phyloP scores from a whole-genome alignment of 2,797 vertebrate genomes.

The Pangasius macronema region DNA sequence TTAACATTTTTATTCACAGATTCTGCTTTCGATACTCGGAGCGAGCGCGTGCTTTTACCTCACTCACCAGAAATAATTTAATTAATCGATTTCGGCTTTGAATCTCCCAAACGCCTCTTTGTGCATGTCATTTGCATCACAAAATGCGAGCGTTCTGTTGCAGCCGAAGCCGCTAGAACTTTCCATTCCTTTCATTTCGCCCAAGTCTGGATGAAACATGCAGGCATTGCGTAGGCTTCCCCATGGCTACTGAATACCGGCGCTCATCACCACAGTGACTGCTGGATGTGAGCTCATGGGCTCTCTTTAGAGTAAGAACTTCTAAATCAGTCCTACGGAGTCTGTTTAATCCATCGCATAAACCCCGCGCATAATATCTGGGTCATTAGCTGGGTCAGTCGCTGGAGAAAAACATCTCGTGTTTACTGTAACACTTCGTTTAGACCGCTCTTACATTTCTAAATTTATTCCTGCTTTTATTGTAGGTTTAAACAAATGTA shows the following conservation, averaged over 20 bases:
- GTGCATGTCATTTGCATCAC: slow-evolving; percentile 71
- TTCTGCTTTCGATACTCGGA: not conserved
- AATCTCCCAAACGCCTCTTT: slow-evolving; percentile 66
- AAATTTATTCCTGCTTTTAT: slow-evolving; percentile 8
- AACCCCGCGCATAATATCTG: not conserved
- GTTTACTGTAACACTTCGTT: not conserved
- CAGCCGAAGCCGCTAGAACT: slow-evolving; percentile 58
- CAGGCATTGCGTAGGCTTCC: slow-evolving; percentile 57
- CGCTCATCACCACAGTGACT: slow-evolving; percentile 49
- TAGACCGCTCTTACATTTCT: not conserved
- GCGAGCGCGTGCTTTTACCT: slow-evolving; percentile 43
- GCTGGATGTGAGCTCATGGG: slow-evolving; percentile 25
- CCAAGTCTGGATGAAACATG: slow-evolving; percentile 53
- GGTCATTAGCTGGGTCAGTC: not conserved
- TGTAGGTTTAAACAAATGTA: not conserved
- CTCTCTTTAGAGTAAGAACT: not conserved
- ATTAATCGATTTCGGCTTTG: slow-evolving; percentile 69
- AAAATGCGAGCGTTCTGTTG: slow-evolving; percentile 61
- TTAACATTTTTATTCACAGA: not conserved
- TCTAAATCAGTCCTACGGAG: not conserved
- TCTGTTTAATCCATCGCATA: not conserved
- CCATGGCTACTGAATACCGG: slow-evolving; percentile 54
- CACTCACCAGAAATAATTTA: slow-evolving; percentile 63
- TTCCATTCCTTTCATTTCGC: slow-evolving; percentile 56
- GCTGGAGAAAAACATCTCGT: not conserved